Evolutionary conservation across 2,888 invertebrate genomes (phyloP), one percentile per base, ranked within the genome.

Genomic region (Lithophane semibrunnea): DNA sequence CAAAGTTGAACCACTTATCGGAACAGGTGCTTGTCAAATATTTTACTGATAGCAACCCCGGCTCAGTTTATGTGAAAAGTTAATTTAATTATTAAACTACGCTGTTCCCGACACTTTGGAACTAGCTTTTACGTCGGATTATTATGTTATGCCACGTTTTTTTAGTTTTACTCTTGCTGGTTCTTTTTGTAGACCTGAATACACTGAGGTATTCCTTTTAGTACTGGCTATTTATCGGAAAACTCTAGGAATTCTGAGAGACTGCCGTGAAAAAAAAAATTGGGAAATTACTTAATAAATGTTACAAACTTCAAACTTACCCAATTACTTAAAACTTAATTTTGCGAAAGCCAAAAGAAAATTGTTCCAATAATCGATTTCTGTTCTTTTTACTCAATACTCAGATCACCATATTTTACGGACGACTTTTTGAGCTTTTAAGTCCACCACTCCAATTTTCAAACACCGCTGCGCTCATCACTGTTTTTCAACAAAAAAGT

Each of bases 11-110:
- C 72, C 82, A 85, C 84, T 84, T 89, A 88, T 86, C 79, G 81
- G 66, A 85, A 86, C 82, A 83, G 86, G 81, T 87, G 83, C 79
- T 77, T 83, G 84, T 83, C 86, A 88, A 87, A 89, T 83, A 85
- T 88, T 86, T 86, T 78, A 88, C 79, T 83, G 75, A 84, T 84
- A 77, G 67, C 66, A 67, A 75, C 64, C 75, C 77, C 58, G 66
- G 67, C 74, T 29, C 80, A 82, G 83, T 86, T 86, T 87, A 89
- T 86, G 80, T 68, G 81, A 64, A 87, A 85, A 86, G 81, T 88
- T 87, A 79, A 84, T 82, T 87, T 84, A 73, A 86, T 84, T 82
- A 77, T 80, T 60, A 65, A 82, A 82, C 77, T 74, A 63, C 65
- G 60, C 64, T 67, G 66, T 54, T 77, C 42, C 63, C 49, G 29